Base-by-base conservation (phyloP, 2,113 vertebrate genomes). In the Uria aalge region DNA sequence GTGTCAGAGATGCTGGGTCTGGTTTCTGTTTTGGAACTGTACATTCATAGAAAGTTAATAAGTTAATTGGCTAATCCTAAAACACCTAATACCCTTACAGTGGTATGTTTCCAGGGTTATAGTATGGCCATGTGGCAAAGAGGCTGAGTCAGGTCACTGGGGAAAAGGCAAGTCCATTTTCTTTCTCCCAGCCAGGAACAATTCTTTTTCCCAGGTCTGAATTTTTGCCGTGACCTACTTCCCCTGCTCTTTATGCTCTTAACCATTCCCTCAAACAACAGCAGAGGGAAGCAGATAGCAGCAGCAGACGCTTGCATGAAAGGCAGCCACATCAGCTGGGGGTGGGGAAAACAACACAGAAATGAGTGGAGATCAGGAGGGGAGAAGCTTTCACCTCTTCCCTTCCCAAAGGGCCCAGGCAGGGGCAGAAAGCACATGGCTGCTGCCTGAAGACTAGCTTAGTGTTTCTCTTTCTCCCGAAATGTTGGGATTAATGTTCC, bases 211-310 rank as follows among this genome's bases (percentile, higher is more conserved):
- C 77, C 63, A 45, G 50, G 76, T 90, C 55, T 59, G 62, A 94
- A 90, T 94, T 92, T 94, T 91, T 90, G 71, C 24, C 0, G 18
- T 96, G 93, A 97, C 97, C 96, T 94, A 94, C 93, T 97, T 97
- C 96, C 89, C 69, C 74, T 63, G 47, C 94, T 96, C 86, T 88
- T 88, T 76, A 91, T 72, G 83, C 32, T 92, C 76, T 90, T 79
- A 77, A 88, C 83, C 82, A 72, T 95, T 92, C 94, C 92, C 83
- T 91, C 91, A 55, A 77, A 94, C 78, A 97, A 96, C 97, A 92
- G 89, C 92, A 97, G 94, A 96, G 92, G 95, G 96, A 97, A 94
- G 92, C 94, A 96, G 87, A 95, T 53, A 92, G 91, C 95, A 95
- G 81, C 85, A 92, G 67, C 90, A 94, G 84, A 69, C 1, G 48